phyloP scores from a whole-genome alignment of 2,888 invertebrate species.

The Cacoxenus indagator region DNA sequence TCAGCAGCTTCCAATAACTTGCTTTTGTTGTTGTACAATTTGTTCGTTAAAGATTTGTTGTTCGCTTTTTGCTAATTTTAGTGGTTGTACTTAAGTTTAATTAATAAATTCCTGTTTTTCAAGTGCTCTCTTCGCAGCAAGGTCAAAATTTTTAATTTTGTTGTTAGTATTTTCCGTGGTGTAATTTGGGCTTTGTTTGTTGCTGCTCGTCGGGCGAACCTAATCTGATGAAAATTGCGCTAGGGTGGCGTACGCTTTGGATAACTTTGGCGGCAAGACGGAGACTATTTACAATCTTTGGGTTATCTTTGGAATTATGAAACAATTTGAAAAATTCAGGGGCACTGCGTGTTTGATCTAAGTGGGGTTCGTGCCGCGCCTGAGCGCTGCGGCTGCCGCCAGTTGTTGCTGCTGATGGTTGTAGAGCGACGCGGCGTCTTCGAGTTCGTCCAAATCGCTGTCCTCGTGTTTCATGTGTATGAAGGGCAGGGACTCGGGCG shows the following conservation, averaged over 20 bases:
- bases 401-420: conserved; percentile 67
- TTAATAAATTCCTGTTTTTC: conserved; percentile 60
- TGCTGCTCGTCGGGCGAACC: conserved; percentile 29
- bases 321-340: neutral
- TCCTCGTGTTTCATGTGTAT: conserved; percentile 68
- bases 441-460: conserved; percentile 73
- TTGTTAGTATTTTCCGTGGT: neutral
- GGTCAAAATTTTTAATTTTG: conserved; percentile 46
- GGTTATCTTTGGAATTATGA: conserved; percentile 3
- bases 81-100: conserved; percentile 50
- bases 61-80: conserved; percentile 29
- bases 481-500: conserved; percentile 13
- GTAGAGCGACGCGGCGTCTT: conserved; percentile 73
- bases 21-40: conserved; percentile 50
- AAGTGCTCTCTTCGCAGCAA: conserved; percentile 19
- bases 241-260: neutral
- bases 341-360: too few relatives aligned
- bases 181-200: conserved; percentile 25
- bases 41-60: conserved; percentile 3
- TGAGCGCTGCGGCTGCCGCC: conserved; percentile 31
- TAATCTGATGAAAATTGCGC: conserved; percentile 50
- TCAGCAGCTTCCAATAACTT: conserved; percentile 29
- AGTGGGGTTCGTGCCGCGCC: conserved; percentile 40
- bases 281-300: conserved; percentile 45
- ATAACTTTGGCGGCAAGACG: neutral